Evolutionary conservation across 1,140 invertebrate genomes (phyloP), one percentile per base, ranked within the genome.

Genomic region (Zophobas atratus): DNA sequence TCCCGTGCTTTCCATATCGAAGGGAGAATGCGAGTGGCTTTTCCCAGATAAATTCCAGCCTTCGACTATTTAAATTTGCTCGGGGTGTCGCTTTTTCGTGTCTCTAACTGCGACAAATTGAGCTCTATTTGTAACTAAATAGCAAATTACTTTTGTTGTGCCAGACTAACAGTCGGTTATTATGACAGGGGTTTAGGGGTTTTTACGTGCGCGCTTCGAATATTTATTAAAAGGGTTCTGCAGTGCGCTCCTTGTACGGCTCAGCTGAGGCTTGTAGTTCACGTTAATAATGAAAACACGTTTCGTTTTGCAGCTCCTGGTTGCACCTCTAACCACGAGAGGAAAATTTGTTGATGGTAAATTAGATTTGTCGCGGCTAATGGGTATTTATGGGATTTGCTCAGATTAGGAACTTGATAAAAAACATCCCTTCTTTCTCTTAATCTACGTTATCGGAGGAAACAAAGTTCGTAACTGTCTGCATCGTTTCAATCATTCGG

Each of bases 281-380:
- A 67, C 60, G 38, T 67, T 67, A 67, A 67, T 43, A 67, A 43
- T 67, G 60, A 67, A 67, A 67, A 41, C 60, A 67, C 60, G 60
- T 67, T 67, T 43, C 60, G 39, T 43, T 57, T 43, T 34, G 38
- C 39, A 4, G n/a, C 53, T 43, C 6, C 43, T 67, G 43, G 60
- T 48, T 67, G 60, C 60, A 67, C 39, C 60, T 67, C 20, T 33
- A 67, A 67, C 38, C 35, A 43, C 60, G 41, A 39, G 38, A 67
- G 35, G 60, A 43, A 43, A 67, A 67, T 67, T 67, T 43, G 60
- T 67, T 67, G 60, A 67, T 43, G 60, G 60, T 67, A 67, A 67
- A 67, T 67, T 67, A 67, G 60, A 67, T 67, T 67, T 67, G 60
- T 67, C 60, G 38, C 60, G 38, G 38, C 49, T 67, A 67, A 67